Evolutionary conservation across 2,888 invertebrate genomes (phyloP).

Genomic region (Gastrophysa polygoni): DNA sequence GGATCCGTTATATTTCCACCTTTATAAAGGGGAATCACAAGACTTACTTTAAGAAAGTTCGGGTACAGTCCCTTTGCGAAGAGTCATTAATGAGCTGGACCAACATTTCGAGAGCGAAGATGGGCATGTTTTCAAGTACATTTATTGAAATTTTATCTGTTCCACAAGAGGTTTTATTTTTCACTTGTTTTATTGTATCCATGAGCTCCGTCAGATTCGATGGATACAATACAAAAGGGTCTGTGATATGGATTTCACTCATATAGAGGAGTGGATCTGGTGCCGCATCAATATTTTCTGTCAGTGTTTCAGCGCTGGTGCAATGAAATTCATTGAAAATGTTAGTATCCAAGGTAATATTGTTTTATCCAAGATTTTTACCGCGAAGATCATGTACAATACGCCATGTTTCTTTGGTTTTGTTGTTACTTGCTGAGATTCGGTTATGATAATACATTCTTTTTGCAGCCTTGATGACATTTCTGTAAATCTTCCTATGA

Average conservation of each 20-base stretch:
- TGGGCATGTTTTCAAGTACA: not conserved
- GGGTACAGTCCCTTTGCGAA: constrained; percentile 7
- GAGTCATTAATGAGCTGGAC: constrained; percentile 5
- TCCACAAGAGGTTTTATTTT: not conserved
- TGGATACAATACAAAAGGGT: not conserved
- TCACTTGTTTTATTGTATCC: not conserved
- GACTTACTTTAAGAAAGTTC: not conserved
- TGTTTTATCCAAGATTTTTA: not conserved
- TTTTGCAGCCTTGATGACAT: constrained; percentile 11
- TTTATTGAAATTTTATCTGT: not conserved
- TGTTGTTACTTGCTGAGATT: constrained; percentile 4
- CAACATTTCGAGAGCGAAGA: not conserved
- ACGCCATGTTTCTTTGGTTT: constrained; percentile 11
- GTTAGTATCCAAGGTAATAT: constrained; percentile 1
- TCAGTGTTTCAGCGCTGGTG: constrained; percentile 7
- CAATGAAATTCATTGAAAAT: constrained; percentile 3
- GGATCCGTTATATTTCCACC: constrained; percentile 9
- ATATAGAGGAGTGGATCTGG: not conserved
- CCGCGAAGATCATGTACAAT: constrained; percentile 5
- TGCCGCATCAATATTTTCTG: constrained; percentile 1
- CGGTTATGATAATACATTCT: constrained; percentile 16
- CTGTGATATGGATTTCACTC: not conserved
- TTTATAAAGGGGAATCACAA: constrained; percentile 11
- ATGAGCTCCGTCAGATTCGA: not conserved
- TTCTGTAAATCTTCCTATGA: not conserved